Base-by-base conservation (phyloP, 2,888 invertebrate genomes). In the Drosophila austrosaltans region DNA sequence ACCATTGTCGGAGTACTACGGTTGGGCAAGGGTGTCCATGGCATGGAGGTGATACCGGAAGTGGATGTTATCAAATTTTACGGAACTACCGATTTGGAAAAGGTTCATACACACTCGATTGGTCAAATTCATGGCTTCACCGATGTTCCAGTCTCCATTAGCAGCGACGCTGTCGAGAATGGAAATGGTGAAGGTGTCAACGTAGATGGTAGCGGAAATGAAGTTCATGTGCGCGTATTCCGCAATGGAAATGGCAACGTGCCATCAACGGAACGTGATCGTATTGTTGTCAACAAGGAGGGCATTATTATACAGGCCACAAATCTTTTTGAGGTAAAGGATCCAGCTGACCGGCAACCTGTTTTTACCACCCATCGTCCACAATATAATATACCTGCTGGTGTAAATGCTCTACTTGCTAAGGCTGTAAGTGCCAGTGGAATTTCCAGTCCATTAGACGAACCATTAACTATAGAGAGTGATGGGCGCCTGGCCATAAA, bases 1-100 rank as follows among this genome's bases (percentile, higher is more conserved):
- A 96, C 96, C 0, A 96, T 98, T 63, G 94, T 97, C 66, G 95
- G 96, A 6, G 97, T 97, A 0, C 91, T 98, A 53, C 93, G 96
- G 68, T 93, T 98, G 69, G 97, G 97, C 0, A 85, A 89, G 90
- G 97, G 97, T 6, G 96, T 97, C 94, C 96, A 97, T 89, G 96
- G 96, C 78, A 94, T 98, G 92, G 97, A 98, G 92, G 94, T 97
- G 57, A 94, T 97, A 68, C 94, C 95, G 0, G 95, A 96, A 63
- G 94, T 95, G 71, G 94, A 95, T 72, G 93, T 96, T 0, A 93
- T 97, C 0, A 97, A 97, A 90, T 96, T 97, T 90, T 96, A 95
- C 73, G 97, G 97, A 0, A 93, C 94, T 53, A 94, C 96, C 0
- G 96, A 97, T 89, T 93, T 97, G 77, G 96, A 96, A 81, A 94